phyloP scores from a whole-genome alignment of 2,113 vertebrate species.

The Plotosus lineatus region DNA sequence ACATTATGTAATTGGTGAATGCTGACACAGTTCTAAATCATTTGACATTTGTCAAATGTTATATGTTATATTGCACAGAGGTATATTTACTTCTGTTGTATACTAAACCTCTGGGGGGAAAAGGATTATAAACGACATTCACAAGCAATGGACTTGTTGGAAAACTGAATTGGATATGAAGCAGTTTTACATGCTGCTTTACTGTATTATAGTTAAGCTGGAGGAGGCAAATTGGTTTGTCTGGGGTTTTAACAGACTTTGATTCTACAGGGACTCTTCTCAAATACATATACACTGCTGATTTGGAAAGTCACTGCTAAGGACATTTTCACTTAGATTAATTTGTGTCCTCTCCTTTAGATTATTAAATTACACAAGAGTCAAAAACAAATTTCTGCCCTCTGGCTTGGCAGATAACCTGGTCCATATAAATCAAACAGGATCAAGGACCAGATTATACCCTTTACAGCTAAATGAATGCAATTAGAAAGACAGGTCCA shows the following conservation, averaged over 20 bases:
- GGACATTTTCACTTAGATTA: slow-evolving; percentile 9
- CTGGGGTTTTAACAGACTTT: slow-evolving; percentile 17
- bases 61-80: too few species aligned
- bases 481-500: too few species aligned
- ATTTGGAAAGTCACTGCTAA: slow-evolving; percentile 23
- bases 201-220: neutral
- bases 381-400: slow-evolving; percentile 1
- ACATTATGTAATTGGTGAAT: too few species aligned
- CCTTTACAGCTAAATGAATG: too few species aligned
- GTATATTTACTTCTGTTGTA: too few species aligned
- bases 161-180: slow-evolving; percentile 30
- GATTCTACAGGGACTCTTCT: neutral
- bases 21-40: too few species aligned
- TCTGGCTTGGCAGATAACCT: neutral
- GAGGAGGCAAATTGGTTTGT: slow-evolving; percentile 30
- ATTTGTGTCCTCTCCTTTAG: neutral
- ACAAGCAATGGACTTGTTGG: slow-evolving; percentile 8
- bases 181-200: slow-evolving; percentile 5
- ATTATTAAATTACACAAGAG: slow-evolving; percentile 4
- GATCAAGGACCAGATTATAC: neutral
- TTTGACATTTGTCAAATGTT: too few species aligned
- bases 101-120: too few species aligned
- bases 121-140: too few species aligned
- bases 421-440: neutral
- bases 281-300: neutral